Conservation (phyloP, 2,888 invertebrate genomes). For the Apodemia hepburni region DNA sequence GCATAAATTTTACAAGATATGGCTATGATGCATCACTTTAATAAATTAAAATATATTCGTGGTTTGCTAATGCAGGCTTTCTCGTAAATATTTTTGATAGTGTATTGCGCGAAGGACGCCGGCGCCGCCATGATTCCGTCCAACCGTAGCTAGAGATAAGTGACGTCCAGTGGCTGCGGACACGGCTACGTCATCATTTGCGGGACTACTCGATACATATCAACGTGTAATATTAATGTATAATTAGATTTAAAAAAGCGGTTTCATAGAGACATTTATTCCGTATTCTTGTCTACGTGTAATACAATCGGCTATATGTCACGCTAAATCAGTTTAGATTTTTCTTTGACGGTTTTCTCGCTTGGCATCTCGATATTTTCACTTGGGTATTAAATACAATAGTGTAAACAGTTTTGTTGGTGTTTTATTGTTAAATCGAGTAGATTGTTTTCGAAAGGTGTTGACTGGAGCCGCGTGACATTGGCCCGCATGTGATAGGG, state of each 20-base stretch:
- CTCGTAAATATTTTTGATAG: slow-evolving; percentile 31
- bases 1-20: neutral
- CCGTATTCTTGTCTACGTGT: slow-evolving; percentile 74
- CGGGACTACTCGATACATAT: slow-evolving; percentile 87
- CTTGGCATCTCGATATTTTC: slow-evolving; percentile 46
- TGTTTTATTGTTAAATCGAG: slow-evolving; percentile 48
- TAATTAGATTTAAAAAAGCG: slow-evolving; percentile 75
- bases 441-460: slow-evolving; percentile 53
- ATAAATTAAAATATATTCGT: neutral
- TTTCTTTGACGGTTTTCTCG: slow-evolving; percentile 52
- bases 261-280: slow-evolving; percentile 81
- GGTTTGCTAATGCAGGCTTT: neutral
- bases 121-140: slow-evolving; percentile 79
- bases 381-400: slow-evolving; percentile 29
- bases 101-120: slow-evolving; percentile 44
- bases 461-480: slow-evolving; percentile 63
- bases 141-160: slow-evolving; percentile 81
- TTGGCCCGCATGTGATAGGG: slow-evolving; percentile 75
- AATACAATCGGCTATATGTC: slow-evolving; percentile 75
- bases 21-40: neutral
- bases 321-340: slow-evolving; percentile 51
- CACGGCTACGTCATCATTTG: slow-evolving; percentile 79
- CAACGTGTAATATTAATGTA: slow-evolving; percentile 83
- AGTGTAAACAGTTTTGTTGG: neutral
- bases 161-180: slow-evolving; percentile 80